A percentile compares a stretch with the other conserved stretches of the same genome.
Evolutionary conservation across 2,113 vertebrate species (phyloP).

Genomic region (Copsychus sechellarum): DNA sequence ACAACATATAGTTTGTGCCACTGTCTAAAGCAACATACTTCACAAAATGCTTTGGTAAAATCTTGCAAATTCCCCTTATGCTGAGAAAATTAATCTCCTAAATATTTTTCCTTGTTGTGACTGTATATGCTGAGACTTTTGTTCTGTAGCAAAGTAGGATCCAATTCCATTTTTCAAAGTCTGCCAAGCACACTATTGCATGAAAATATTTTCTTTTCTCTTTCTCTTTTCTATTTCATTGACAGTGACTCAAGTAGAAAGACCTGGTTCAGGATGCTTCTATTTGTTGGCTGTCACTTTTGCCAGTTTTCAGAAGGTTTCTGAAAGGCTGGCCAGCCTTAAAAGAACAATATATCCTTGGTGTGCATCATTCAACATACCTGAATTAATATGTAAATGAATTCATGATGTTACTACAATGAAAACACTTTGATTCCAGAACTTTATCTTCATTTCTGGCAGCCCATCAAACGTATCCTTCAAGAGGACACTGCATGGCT

Average conservation of each 20-base stretch:
- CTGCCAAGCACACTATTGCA: background rate
- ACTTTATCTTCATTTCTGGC: slow-evolving; percentile 29
- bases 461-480: background rate
- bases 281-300: background rate
- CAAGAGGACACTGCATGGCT: background rate
- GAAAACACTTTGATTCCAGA: slow-evolving; percentile 5
- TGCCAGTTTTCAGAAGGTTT: background rate
- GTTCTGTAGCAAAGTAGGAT: background rate
- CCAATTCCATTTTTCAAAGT: slow-evolving; percentile 28
- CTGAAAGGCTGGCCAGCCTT: slow-evolving; percentile 23
- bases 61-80: background rate
- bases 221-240: background rate
- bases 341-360: background rate
- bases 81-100: slow-evolving; percentile 5
- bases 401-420: background rate
- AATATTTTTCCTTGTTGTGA: background rate
- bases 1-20: background rate
- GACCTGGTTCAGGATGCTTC: background rate
- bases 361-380: background rate
- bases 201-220: background rate
- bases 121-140: background rate
- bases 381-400: slow-evolving; percentile 35
- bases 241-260: background rate
- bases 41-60: background rate
- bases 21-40: background rate